phyloP scores from a whole-genome alignment of 1,140 invertebrate genomes.

The Vollenhovia emeryi region DNA sequence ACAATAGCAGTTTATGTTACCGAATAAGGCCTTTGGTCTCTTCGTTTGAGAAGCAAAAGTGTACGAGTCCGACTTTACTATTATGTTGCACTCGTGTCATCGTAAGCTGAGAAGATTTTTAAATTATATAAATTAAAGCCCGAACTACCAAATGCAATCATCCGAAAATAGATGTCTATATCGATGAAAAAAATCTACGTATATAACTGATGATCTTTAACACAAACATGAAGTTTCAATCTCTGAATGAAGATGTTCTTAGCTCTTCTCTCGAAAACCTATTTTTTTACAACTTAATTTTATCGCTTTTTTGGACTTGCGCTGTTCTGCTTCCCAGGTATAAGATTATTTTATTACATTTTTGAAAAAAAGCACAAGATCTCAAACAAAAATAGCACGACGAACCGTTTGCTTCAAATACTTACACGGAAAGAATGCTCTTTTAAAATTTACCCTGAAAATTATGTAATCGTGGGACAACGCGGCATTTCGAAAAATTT shows the following conservation, averaged over 20 bases:
- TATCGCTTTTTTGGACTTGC: neutral
- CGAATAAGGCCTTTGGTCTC: neutral
- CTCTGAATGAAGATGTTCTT: neutral
- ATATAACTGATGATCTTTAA: neutral
- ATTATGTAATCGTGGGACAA: no score
- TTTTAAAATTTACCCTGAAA: no score
- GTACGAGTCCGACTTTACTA: neutral
- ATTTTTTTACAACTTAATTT: neutral
- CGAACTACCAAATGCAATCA: neutral
- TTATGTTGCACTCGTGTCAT: neutral
- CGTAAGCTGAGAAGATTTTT: neutral
- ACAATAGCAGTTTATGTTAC: neutral
- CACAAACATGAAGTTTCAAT: neutral
- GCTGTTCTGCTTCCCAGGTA: neutral
- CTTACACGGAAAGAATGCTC: no score
- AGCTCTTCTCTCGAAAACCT: neutral
- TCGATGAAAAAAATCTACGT: no score
- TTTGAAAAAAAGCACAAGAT: neutral
- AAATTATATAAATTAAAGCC: slow-evolving; percentile 13
- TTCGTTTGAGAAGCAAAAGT: neutral
- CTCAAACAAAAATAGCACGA: neutral
- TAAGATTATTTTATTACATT: slow-evolving; percentile 6
- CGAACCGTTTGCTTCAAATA: neutral
- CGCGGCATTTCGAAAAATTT: no score
- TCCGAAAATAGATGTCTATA: no score